These are phyloP conservation scores for Smithornis capensis DNA, from an alignment of 2,113 vertebrate genomes.

Conservation along the genomic window DNA sequence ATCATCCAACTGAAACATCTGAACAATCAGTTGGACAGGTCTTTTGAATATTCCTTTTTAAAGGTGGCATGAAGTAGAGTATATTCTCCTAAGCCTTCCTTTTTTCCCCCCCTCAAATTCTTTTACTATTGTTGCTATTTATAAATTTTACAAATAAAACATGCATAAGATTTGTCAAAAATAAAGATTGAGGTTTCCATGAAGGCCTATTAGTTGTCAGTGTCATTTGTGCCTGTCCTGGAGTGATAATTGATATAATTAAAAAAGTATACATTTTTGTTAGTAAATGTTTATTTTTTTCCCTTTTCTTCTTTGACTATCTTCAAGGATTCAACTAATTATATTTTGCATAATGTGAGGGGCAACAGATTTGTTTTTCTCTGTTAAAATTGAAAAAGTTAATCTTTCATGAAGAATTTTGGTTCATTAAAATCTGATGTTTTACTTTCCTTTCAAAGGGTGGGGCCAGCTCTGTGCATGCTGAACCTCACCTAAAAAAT, in stretches of 20 bases:
- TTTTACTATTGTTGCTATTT: background rate
- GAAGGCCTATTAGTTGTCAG: background rate
- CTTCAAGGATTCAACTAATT: background rate
- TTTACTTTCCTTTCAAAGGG: background rate
- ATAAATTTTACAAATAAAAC: conserved; percentile 1
- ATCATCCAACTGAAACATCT: background rate
- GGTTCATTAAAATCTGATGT: background rate
- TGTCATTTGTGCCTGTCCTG: background rate
- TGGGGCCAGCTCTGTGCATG: no score
- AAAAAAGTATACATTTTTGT: background rate
- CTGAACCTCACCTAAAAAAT: no score
- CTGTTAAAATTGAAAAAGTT: background rate
- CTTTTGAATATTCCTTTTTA: conserved; percentile 18
- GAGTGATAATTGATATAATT: background rate
- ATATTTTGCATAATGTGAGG: background rate
- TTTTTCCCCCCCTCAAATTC: accelerated
- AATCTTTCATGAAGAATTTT: background rate
- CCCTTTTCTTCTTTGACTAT: background rate
- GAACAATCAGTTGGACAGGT: background rate
- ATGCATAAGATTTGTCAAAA: background rate
- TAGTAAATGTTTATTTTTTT: background rate
- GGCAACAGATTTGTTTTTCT: background rate
- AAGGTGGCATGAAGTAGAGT: background rate
- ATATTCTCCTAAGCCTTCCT: background rate
- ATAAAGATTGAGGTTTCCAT: conserved; percentile 22